phyloP scores from a whole-genome alignment of 1,140 invertebrate species.

The Zaprionus camerounensis region DNA sequence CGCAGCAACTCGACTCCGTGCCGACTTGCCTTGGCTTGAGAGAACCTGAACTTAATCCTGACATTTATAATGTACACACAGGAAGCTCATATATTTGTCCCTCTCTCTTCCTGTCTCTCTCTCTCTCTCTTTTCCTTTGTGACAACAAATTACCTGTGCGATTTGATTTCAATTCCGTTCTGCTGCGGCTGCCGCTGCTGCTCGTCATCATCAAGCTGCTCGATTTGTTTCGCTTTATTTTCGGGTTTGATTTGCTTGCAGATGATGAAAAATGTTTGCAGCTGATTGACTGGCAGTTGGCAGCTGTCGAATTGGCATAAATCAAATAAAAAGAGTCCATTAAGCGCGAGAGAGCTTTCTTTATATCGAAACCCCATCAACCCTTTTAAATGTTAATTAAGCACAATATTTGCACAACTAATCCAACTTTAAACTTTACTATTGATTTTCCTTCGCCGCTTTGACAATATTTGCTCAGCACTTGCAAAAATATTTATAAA shows the following conservation, averaged over 20 bases:
- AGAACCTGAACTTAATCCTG: slow-evolving; percentile 52
- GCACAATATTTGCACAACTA: slow-evolving; percentile 21
- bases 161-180: slow-evolving; percentile 77
- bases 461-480: neutral
- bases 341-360: slow-evolving; percentile 27
- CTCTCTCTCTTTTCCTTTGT: slow-evolving; percentile 22
- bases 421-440: slow-evolving; percentile 4
- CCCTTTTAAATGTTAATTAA: slow-evolving; percentile 35
- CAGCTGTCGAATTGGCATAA: slow-evolving; percentile 67
- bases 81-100: slow-evolving; percentile 17
- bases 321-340: slow-evolving; percentile 59
- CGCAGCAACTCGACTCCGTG: slow-evolving; percentile 28
- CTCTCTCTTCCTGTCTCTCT: neutral
- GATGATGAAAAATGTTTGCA: slow-evolving; percentile 34
- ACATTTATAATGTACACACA: slow-evolving; percentile 69
- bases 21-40: neutral
- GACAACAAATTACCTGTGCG: slow-evolving; percentile 76
- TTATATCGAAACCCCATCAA: neutral
- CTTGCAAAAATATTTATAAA: slow-evolving; percentile 2
- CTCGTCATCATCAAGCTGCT: slow-evolving; percentile 27
- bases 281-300: slow-evolving; percentile 55
- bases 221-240: slow-evolving; percentile 41
- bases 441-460: neutral
- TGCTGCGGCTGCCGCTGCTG: slow-evolving; percentile 28
- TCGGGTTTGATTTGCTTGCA: slow-evolving; percentile 30